Evolutionary conservation across 35 echinoderm and acorn worm genomes (phyloP), one percentile per base, ranked within the genome.

Genomic region (Ophioderma brevispina): DNA sequence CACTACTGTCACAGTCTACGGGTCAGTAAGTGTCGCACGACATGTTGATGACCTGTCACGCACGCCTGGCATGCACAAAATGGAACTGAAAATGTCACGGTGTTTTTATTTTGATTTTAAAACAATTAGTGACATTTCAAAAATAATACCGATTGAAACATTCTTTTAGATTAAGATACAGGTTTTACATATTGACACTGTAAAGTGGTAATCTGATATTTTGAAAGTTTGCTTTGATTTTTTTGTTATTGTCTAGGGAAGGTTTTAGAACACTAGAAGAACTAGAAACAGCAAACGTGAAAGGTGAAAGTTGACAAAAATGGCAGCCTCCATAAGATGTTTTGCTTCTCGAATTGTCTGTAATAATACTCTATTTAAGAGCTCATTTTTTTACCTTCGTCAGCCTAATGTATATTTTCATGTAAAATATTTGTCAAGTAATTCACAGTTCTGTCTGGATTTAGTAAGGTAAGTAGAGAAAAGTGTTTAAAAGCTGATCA

Each of bases 321-420:
- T 91, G 90, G 90, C 90, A 50, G 90, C 90, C 40, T 85, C 82
- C 82, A 91, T 91, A 63, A 52, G 49, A 85, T 8, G 31, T 19
- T 35, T 63, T 37, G 49, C 50, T 13, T 6, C 1, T 32, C 35
- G 50, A 35, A 64, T 33, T 13, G n/a, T 23, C n/a, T 31, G 33
- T 21, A 85, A 85, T 13, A 85, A 34, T 37, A 37, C 35, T 64
- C 35, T 64, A 6, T 0, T 85, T 0, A 64, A 5, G 19, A 85
- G 32, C 15, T 10, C 75, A 78, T 39, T 33, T 42, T 0, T 42
- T 78, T 18, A 18, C n/a, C 28, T 23, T 31, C 31, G 23, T 1
- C 33, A 40, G 39, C 19, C 17, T 46, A 33, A 33, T 39, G 21
- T 42, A 41, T 25, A 25, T 77, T 40, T 37, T 87, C 39, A 39